phyloP scores from a whole-genome alignment of 2,888 invertebrate species.

The Sphaerophoria taeniata region DNA sequence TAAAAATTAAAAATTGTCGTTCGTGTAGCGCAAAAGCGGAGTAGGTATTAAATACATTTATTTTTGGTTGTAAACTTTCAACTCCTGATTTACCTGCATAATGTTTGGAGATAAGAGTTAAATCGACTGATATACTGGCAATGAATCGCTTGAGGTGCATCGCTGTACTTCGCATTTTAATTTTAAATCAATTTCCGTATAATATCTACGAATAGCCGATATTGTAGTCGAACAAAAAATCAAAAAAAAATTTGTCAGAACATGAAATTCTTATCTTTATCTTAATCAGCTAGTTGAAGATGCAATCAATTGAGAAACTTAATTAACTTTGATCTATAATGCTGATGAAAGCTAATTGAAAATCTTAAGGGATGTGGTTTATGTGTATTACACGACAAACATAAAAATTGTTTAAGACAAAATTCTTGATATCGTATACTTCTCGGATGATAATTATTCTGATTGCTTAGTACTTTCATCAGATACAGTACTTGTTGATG shows the following conservation, averaged over 20 bases:
- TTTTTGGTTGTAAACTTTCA: constrained; percentile 54
- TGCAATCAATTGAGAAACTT: not conserved
- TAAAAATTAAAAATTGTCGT: constrained; percentile 54
- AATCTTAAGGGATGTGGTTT: no score
- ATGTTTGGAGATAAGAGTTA: not conserved
- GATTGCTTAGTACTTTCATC: no score
- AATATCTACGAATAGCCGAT: constrained; percentile 57
- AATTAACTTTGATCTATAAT: not conserved
- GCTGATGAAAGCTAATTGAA: no score
- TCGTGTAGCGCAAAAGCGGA: constrained; percentile 32
- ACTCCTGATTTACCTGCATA: constrained; percentile 50
- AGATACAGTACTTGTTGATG: no score
- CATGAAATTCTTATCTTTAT: not conserved
- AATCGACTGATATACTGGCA: constrained; percentile 24
- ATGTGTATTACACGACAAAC: no score
- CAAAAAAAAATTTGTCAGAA: not conserved
- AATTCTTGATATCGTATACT: no score
- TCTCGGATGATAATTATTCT: no score
- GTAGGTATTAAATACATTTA: constrained; percentile 61
- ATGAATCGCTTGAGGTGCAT: constrained; percentile 42
- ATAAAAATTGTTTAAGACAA: no score
- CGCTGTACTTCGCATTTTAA: constrained; percentile 50
- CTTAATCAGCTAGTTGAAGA: not conserved
- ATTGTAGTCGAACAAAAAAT: not conserved
- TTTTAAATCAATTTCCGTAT: constrained; percentile 63